Evolutionary conservation across 2,113 vertebrate genomes (phyloP).

Genomic region (Oreotrochilus melanogaster): DNA sequence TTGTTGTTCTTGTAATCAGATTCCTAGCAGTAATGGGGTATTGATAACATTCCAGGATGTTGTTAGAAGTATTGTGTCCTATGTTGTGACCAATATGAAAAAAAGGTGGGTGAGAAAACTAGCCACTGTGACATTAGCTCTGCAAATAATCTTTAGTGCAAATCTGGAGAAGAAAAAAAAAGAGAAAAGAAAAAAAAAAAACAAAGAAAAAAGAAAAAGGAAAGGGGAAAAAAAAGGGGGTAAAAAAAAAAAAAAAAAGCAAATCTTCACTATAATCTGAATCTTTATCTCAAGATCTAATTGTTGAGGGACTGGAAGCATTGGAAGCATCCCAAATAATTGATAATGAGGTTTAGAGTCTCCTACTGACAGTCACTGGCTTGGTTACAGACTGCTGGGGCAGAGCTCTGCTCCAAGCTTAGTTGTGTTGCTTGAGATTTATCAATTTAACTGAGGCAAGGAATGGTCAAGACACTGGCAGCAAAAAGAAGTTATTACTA

Average conservation of each 20-base stretch:
- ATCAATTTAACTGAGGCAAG: neutral
- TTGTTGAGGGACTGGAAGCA: constrained; percentile 57
- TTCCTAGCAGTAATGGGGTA: neutral
- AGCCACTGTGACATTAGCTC: constrained; percentile 48
- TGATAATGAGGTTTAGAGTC: constrained; percentile 60
- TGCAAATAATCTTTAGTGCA: constrained; percentile 57
- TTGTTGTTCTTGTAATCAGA: neutral
- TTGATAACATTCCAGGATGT: neutral
- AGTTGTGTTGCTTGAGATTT: neutral
- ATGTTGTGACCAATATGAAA: constrained; percentile 41
- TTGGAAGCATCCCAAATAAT: constrained; percentile 63
- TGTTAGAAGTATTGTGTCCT: neutral
- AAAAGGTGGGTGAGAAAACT: constrained; percentile 18
- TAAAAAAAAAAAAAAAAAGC: too few relatives aligned
- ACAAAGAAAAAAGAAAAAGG: neutral
- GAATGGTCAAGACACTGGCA: neutral
- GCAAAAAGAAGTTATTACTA: neutral
- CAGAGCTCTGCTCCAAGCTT: neutral
- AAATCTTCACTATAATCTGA: constrained; percentile 59
- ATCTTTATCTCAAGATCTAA: constrained; percentile 66
- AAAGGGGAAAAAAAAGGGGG: neutral
- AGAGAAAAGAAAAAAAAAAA: neutral
- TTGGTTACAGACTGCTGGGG: neutral
- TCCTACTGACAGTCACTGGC: neutral
- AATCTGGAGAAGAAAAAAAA: constrained; percentile 2